A percentile compares a stretch with the other conserved stretches of the same genome.
phyloP scores from a whole-genome alignment of 2,113 vertebrate genomes.

The Stercorarius parasiticus region DNA sequence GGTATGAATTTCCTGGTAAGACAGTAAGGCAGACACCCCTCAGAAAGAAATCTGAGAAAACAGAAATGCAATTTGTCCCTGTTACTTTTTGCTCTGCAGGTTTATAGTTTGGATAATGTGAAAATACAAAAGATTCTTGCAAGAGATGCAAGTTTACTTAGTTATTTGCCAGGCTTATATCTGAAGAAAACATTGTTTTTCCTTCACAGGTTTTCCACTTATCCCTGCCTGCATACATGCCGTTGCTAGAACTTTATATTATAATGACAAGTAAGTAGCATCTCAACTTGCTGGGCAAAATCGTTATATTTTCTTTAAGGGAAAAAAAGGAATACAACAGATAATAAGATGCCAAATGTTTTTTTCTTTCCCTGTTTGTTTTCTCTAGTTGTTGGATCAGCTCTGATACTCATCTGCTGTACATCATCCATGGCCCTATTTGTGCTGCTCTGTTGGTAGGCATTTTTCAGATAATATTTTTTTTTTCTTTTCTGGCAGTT shows the following conservation, averaged over 20 bases:
- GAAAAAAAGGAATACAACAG: not conserved
- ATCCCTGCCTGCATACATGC: slow-evolving; percentile 93
- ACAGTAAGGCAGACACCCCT: not conserved
- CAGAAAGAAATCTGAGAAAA: not conserved
- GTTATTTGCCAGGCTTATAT: not conserved
- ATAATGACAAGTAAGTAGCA: slow-evolving; percentile 92
- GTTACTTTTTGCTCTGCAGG: not conserved
- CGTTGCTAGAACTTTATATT: slow-evolving; percentile 90
- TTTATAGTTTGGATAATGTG: not conserved
- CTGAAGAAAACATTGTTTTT: not conserved
- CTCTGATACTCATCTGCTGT: slow-evolving; percentile 94
- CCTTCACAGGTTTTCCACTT: slow-evolving; percentile 87
- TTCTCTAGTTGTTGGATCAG: slow-evolving; percentile 94
- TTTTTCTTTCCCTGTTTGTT: not conserved
- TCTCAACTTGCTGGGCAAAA: not conserved
- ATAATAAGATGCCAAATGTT: not conserved
- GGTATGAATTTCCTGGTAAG: not conserved
- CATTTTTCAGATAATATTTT: not conserved
- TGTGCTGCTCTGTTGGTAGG: slow-evolving; percentile 93
- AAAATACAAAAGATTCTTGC: not conserved
- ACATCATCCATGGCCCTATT: slow-evolving; percentile 97
- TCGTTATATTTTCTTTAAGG: not conserved
- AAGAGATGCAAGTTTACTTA: not conserved
- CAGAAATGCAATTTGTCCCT: not conserved
- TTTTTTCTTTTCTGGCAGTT: not conserved